Percentiles rank a stretch among this genome's conserved stretches.
Evolutionary conservation across 2,797 vertebrate species (phyloP).

Genomic region (Darevskia nairensis): DNA sequence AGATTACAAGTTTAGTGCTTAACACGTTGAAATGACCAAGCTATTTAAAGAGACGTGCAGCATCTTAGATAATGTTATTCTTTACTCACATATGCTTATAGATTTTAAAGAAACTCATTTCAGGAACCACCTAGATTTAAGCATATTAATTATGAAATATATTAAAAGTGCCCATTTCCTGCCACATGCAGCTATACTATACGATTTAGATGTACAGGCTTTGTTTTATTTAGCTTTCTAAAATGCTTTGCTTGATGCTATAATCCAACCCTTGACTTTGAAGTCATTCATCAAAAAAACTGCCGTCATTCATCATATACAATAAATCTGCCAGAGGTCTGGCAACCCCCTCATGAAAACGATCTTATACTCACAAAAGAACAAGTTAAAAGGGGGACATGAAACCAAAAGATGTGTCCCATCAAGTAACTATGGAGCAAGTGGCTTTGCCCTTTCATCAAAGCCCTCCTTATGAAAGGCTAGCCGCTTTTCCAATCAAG

Average conservation of each 20-base stretch:
- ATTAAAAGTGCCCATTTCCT: conserved; percentile 43
- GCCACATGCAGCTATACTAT: conserved; percentile 47
- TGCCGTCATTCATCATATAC: conserved; percentile 61
- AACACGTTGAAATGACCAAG: background rate
- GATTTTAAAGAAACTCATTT: conserved; percentile 5
- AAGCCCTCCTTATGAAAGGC: conserved; percentile 62
- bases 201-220: conserved; percentile 29
- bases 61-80: background rate
- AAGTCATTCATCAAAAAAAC: conserved; percentile 76
- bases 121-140: background rate
- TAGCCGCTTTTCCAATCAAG: conserved; percentile 42
- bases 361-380: conserved; percentile 69
- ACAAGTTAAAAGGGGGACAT: conserved; percentile 62
- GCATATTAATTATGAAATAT: conserved; percentile 51
- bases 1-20: no score
- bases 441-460: conserved; percentile 63
- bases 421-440: conserved; percentile 62
- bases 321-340: conserved; percentile 67
- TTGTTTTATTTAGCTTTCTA: conserved; percentile 43
- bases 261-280: conserved; percentile 73
- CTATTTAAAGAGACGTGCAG: background rate
- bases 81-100: no score
- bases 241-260: conserved; percentile 70
- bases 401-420: conserved; percentile 63
- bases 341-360: conserved; percentile 68